Evolutionary conservation across 35 echinoderm and acorn worm genomes (phyloP), one percentile per base, ranked within the genome.

Genomic region (Heliocidaris tuberculata): DNA sequence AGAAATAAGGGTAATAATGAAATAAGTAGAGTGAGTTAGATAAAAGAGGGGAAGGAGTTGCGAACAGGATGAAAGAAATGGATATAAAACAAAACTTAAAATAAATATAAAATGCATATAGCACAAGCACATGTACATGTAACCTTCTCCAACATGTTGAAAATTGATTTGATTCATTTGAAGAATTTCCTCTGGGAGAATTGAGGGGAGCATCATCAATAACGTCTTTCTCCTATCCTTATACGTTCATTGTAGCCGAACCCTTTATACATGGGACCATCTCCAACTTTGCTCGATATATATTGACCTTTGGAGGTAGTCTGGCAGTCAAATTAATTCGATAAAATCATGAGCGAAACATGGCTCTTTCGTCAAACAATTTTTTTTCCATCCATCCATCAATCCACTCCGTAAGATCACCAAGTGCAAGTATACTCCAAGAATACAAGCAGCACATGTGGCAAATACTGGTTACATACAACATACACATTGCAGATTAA

Each of bases 161-260:
- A 78, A 78, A 78, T 78, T 78, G 65, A 78, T 78, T 78, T 78
- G 65, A 78, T 78, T 78, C 65, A 78, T 78, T 78, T 78, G 21
- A 78, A 78, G 65, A 78, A 78, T 78, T 78, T 78, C 65, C 65
- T 78, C 65, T 78, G 65, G 65, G 65, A 78, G 65, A 78, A 78
- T 78, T 27, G 65, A 21, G 27, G 65, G 21, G 65, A 78, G 65
- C 65, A 78, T 78, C 65, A 78, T 78, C 65, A 78, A 78, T 78
- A 78, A 78, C 65, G 27, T 78, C 65, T 78, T 19, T 78, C 65
- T n/a, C 65, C 65, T 78, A 78, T 78, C 65, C 21, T 24, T n/a
- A 24, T 78, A 27, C 65, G 27, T 78, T 27, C 27, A n/a, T 78
- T n/a, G 65, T 19, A 78, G 65, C 65, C 65, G 6, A 78, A n/a